phyloP scores from a whole-genome alignment of 2,797 vertebrate genomes.

The Arnoldichthys spilopterus region DNA sequence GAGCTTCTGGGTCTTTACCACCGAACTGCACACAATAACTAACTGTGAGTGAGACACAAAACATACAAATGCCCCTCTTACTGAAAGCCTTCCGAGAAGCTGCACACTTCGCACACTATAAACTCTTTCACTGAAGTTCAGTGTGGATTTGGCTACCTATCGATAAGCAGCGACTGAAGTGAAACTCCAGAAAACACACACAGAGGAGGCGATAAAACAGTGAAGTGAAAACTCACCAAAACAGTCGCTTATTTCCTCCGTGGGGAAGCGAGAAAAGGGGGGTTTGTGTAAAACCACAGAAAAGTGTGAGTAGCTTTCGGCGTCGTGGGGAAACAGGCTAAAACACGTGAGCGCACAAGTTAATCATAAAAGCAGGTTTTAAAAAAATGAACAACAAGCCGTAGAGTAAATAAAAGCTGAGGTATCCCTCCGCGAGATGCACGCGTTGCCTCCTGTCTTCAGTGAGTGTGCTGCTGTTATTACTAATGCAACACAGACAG shows the following conservation, averaged over 20 bases:
- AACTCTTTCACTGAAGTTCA: background rate
- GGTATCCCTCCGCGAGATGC: slow-evolving; percentile 82
- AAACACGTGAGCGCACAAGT: slow-evolving; percentile 77
- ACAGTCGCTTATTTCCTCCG: slow-evolving; percentile 62
- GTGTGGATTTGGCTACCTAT: background rate
- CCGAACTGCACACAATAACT: slow-evolving; percentile 16
- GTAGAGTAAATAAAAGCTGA: slow-evolving; percentile 74
- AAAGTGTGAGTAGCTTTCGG: slow-evolving; percentile 51
- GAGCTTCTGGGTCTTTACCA: slow-evolving; percentile 16
- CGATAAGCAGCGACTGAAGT: slow-evolving; percentile 45
- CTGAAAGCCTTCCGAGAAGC: background rate
- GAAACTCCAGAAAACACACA: slow-evolving; percentile 36
- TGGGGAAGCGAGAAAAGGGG: slow-evolving; percentile 42
- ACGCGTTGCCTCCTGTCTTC: slow-evolving; percentile 73
- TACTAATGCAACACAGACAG: slow-evolving; percentile 78
- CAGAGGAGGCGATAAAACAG: slow-evolving; percentile 42
- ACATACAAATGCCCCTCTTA: background rate
- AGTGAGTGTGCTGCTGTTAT: slow-evolving; percentile 80
- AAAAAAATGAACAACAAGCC: slow-evolving; percentile 73
- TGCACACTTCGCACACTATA: background rate
- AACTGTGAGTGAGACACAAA: slow-evolving; percentile 18
- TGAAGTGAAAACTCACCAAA: slow-evolving; percentile 64
- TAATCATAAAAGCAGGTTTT: slow-evolving; percentile 67
- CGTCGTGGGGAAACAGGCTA: slow-evolving; percentile 56
- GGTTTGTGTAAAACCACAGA: slow-evolving; percentile 18